Evolutionary conservation across 2,113 vertebrate genomes (phyloP), one percentile per base, ranked within the genome.

Genomic region (Chaenocephalus aceratus): DNA sequence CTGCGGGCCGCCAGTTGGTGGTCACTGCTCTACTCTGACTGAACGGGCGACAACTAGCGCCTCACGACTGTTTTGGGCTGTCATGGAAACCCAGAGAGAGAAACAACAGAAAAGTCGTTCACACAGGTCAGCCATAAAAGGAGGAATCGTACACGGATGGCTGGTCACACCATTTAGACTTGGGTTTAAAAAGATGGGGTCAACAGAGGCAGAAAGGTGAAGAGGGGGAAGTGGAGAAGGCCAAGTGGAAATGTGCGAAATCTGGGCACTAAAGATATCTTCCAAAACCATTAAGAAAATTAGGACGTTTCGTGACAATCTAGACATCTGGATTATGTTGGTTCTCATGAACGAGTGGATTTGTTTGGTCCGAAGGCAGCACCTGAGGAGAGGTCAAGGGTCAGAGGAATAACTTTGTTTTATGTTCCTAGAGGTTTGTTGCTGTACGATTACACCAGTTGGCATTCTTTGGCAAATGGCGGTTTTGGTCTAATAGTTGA

Each of bases 41-140:
- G 41, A 66, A 48, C 10, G 36, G 41, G 30, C 30, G 30, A 30
- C 30, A 30, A 30, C 3, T 30, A 30, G 30, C 3, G 4, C 30
- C 30, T 4, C 3, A 30, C 3, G 30, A 30, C 30, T 30, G 30
- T 30, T 30, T 30, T 30, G 30, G 30, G 13, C 79, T 79, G 69
- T 73, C 72, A 86, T 80, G 70, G 84, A 86, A 79, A 84, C 83
- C 18, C 61, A 69, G 64, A 5, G 82, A 80, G 73, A 70, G 18
- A 53, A 69, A 53, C 71, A 64, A 77, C 56, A 80, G 13, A 72
- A 58, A 78, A 49, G 64, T 84, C 64, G 45, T 72, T 2, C 4
- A 52, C 51, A 15, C 51, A 48, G 58, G 26, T 70, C 83, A 51
- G 78, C 86, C 80, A 51, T 87, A 82, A 90, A 84, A 78, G 80